Conservation (phyloP, 2,797 vertebrate genomes). For the Spheniscus humboldti region DNA sequence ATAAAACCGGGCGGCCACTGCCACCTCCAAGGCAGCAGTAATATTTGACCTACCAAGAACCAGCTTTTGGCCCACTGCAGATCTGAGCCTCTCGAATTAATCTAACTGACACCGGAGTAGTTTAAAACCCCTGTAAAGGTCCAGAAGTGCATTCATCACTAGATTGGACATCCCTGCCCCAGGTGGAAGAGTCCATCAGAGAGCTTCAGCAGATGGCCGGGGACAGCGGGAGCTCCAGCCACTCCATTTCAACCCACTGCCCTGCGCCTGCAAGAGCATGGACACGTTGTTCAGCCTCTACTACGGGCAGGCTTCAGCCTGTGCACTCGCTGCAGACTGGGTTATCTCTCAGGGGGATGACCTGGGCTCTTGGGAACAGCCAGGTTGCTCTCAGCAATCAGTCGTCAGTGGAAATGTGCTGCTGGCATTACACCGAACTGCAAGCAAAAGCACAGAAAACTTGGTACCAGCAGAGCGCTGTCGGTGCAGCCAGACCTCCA, state of each 20-base stretch:
- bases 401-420: not conserved
- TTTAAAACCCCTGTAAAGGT: not conserved
- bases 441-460: not conserved
- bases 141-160: not conserved
- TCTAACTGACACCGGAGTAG: not conserved
- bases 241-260: not conserved
- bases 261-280: not conserved
- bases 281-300: not conserved
- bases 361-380: not conserved
- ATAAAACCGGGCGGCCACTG: not conserved
- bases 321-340: not conserved
- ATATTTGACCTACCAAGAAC: not conserved
- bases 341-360: not conserved
- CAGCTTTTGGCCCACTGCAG: not conserved
- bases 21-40: not conserved
- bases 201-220: not conserved
- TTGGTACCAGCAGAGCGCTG: not conserved
- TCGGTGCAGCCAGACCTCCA: not conserved
- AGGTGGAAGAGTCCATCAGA: not conserved
- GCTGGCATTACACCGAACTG: not conserved
- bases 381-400: not conserved
- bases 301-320: not conserved
- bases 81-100: not conserved
- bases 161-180: rapidly evolving
- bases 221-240: not conserved